Conservation (phyloP, 2,113 vertebrate species). For the Nyctibius bracteatus region DNA sequence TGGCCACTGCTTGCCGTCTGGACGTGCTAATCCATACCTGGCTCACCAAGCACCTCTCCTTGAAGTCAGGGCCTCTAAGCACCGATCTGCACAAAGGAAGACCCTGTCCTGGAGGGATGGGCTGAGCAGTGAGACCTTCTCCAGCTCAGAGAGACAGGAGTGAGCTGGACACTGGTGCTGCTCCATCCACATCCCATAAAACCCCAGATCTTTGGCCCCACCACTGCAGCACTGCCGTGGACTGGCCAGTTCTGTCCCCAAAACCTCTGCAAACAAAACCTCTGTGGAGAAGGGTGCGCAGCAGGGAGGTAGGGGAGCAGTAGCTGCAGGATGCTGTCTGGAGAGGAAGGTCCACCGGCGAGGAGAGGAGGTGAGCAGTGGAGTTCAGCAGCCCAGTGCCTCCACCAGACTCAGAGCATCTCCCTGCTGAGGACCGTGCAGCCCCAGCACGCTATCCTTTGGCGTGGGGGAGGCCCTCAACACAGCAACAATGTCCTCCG, state of each 20-base stretch:
- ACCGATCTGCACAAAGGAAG: neutral
- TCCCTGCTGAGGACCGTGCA: neutral
- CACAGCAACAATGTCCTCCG: accelerated
- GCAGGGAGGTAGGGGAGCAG: neutral
- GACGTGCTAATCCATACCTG: neutral
- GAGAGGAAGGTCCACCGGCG: accelerated
- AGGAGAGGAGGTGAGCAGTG: neutral
- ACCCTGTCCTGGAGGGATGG: neutral
- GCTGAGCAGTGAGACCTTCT: neutral
- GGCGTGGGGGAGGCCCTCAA: neutral
- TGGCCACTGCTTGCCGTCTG: neutral
- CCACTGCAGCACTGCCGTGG: neutral
- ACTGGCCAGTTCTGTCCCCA: neutral
- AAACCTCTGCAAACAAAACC: neutral
- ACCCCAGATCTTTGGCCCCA: neutral
- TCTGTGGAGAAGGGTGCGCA: accelerated
- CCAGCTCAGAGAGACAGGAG: neutral
- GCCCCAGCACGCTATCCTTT: accelerated
- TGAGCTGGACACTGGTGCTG: neutral
- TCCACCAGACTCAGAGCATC: neutral
- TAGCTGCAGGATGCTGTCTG: neutral
- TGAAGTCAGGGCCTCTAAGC: neutral
- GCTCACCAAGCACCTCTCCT: neutral
- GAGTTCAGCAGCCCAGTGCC: neutral
- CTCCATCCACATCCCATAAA: neutral